Evolutionary conservation across 2,113 vertebrate species (phyloP).

Genomic region (Pseudorhombus dupliciocellatus): DNA sequence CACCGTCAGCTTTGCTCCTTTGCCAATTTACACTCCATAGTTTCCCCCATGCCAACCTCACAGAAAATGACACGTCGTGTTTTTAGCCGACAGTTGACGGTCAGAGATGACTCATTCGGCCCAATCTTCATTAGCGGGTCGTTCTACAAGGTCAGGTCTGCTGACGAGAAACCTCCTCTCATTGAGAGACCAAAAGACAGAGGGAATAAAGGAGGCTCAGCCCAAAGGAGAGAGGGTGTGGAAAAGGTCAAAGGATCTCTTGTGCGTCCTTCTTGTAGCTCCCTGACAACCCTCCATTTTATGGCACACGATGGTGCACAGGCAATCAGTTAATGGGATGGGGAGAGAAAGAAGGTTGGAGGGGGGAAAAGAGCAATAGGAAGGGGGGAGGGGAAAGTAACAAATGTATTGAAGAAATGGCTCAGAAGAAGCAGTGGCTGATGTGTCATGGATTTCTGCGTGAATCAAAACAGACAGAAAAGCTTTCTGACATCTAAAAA

Average conservation of each 20-base stretch:
- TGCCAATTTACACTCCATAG: conserved; percentile 44
- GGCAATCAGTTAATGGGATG: conserved; percentile 76
- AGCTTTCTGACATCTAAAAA: neutral
- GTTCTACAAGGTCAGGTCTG: conserved; percentile 55
- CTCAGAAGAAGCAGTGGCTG: neutral
- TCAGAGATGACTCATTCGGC: conserved; percentile 56
- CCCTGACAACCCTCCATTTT: conserved; percentile 35
- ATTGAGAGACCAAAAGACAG: neutral
- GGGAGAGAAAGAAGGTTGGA: conserved; percentile 10
- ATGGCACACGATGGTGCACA: conserved; percentile 29
- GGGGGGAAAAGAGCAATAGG: conserved; percentile 1
- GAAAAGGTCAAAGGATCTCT: conserved; percentile 53
- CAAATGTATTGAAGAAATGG: conserved; percentile 23
- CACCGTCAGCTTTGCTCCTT: conserved; percentile 16
- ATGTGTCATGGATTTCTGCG: conserved; percentile 1
- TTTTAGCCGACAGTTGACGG: conserved; percentile 56
- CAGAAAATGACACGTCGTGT: conserved; percentile 23
- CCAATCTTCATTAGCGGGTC: conserved; percentile 57
- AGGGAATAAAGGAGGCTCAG: neutral
- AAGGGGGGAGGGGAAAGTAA: conserved; percentile 6
- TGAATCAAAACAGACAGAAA: conserved; percentile 32
- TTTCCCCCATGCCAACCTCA: conserved; percentile 31
- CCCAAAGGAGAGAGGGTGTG: neutral
- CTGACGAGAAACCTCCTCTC: neutral
- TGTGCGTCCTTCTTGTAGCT: conserved; percentile 30